phyloP scores from a whole-genome alignment of 2,888 invertebrate genomes.

The Tridacna crocea region DNA sequence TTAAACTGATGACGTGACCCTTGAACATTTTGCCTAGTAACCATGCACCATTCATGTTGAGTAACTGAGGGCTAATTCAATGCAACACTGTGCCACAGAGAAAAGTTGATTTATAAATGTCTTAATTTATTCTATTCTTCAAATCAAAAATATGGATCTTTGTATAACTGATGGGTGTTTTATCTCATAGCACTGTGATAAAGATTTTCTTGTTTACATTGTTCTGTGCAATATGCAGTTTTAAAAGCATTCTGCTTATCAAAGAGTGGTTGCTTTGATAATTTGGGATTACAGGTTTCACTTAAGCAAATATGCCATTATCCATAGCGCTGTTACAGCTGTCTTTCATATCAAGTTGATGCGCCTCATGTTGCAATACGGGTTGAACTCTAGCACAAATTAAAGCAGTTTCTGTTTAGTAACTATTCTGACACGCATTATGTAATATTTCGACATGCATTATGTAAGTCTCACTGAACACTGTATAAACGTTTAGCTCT shows the following conservation, averaged over 20 bases:
- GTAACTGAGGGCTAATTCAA: background rate
- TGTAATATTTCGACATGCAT: no score
- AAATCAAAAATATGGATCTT: no score
- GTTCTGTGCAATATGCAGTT: background rate
- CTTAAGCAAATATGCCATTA: background rate
- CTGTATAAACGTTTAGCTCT: no score
- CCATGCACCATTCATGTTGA: conserved; percentile 5
- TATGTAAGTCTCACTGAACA: no score
- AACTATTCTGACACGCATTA: no score
- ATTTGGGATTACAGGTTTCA: no score
- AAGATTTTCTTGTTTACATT: background rate
- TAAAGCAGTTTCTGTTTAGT: no score
- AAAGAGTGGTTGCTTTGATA: background rate
- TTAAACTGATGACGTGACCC: conserved; percentile 7
- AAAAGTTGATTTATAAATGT: conserved; percentile 1
- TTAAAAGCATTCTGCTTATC: background rate
- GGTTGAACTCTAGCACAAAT: no score
- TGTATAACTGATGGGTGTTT: no score
- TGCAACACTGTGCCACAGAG: background rate
- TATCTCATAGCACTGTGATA: no score
- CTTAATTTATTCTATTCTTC: background rate
- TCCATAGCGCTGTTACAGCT: background rate
- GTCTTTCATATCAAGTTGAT: no score
- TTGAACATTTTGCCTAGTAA: conserved; percentile 2
- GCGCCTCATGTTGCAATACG: no score